Evolutionary conservation across 2,888 invertebrate species (phyloP), one percentile per base, ranked within the genome.

Genomic region (Tetrapedia diversipes): DNA sequence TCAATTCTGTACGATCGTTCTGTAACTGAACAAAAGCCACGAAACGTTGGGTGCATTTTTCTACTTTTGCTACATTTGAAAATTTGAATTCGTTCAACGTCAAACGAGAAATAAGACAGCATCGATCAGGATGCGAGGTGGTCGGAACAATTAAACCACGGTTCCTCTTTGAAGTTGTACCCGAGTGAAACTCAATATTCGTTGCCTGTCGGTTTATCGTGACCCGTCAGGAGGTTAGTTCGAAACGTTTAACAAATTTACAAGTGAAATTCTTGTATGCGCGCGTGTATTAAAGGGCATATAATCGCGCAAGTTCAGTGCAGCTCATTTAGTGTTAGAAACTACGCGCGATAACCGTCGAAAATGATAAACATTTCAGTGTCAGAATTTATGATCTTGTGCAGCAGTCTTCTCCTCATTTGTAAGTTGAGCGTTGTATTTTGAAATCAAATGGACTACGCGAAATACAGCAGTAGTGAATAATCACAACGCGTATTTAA

Each of bases 371-470:
- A 82, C 29, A 56, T 86, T 29, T 84, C 89, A 6, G 51, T 87
- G 11, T 80, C 84, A 0, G 90, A 90, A 76, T 82, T 87, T 67
- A 79, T 90, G 77, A 83, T 89, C 37, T 56, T 85, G 8, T 87
- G 85, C 54, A 86, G 89, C 79, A 86, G 87, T 59, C 54, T 85
- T 3, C 65, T 90, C 6, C 84, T 90, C 10, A 70, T 89, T 65
- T 84, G 90, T 90, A 82, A 70, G 84, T 69, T 14, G 29, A 29
- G 19, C 1, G 6, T 16, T 45, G 4, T 2, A 29, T 54, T 43
- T 32, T 57, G 4, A 24, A 14, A 60, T 16, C n/a, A 16, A 14
- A 45, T 27, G 24, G 7, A 14, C 16, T 4, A n/a, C 14, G 32
- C 45, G 29, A 47, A 59, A 63, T 53, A 24, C 22, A n/a, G n/a